A percentile compares a stretch with the other conserved stretches of the same genome.
Evolutionary conservation across 1,140 invertebrate species (phyloP).

Genomic region (Agrypnia vestita): DNA sequence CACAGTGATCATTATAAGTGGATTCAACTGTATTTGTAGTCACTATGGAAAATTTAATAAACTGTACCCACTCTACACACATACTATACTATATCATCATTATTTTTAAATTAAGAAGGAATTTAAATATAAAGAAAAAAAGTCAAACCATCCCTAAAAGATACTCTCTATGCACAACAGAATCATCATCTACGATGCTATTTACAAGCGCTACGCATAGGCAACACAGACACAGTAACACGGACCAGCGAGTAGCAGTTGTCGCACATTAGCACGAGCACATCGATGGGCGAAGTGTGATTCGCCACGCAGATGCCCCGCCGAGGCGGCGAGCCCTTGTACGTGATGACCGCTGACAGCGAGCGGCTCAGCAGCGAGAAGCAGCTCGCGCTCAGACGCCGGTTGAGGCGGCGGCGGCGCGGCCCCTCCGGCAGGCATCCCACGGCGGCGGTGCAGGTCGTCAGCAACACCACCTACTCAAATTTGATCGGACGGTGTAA

Average conservation of each 20-base stretch:
- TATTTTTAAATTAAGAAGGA: too few species aligned
- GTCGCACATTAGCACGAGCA: slow-evolving; percentile 96
- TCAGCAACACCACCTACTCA: slow-evolving; percentile 87
- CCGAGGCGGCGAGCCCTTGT: slow-evolving; percentile 89
- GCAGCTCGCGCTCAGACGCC: slow-evolving; percentile 87
- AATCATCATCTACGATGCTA: too few species aligned
- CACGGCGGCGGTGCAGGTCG: slow-evolving; percentile 86
- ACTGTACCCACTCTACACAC: too few species aligned
- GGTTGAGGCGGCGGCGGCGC: slow-evolving; percentile 85
- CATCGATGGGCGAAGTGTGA: slow-evolving; percentile 99
- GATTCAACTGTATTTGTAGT: too few species aligned
- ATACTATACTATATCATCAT: too few species aligned
- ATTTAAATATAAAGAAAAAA: too few species aligned
- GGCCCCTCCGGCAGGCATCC: slow-evolving; percentile 86
- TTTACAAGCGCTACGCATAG: too few species aligned
- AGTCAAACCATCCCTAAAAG: too few species aligned
- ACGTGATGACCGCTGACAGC: slow-evolving; percentile 90
- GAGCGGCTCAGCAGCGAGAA: slow-evolving; percentile 91
- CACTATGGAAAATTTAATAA: too few species aligned
- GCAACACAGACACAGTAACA: slow-evolving; percentile 16
- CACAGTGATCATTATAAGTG: too few species aligned
- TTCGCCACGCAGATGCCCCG: slow-evolving; percentile 99
- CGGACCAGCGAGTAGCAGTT: slow-evolving; percentile 96
- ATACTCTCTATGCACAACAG: too few species aligned
- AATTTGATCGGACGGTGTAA: too few species aligned